A percentile compares a stretch with the other conserved stretches of the same genome.
Evolutionary conservation across 1,140 invertebrate genomes (phyloP).

Genomic region (Solen grandis): DNA sequence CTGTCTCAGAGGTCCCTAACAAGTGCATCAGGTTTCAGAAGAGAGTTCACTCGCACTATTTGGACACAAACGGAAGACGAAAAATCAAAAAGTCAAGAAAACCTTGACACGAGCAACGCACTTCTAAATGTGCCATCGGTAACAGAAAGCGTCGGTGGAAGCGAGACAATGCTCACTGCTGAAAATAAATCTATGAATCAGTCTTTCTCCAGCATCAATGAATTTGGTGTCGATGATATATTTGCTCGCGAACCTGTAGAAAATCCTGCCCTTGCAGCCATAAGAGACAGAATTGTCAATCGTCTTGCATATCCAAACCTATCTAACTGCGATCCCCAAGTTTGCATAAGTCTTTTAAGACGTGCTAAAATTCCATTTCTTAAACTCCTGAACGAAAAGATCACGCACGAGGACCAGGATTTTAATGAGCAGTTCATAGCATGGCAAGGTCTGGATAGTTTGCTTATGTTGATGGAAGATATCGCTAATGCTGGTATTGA

Average conservation of each 20-base stretch:
- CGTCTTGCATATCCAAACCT: constrained; percentile 29
- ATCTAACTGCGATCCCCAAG: constrained; percentile 2
- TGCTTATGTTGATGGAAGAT: constrained; percentile 10
- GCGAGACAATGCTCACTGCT: not conserved
- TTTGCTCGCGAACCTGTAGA: constrained; percentile 20
- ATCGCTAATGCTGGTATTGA: not conserved
- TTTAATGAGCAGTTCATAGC: constrained; percentile 45
- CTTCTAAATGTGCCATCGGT: not conserved
- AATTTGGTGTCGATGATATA: constrained; percentile 36
- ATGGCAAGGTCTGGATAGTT: constrained; percentile 18
- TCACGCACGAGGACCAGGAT: constrained; percentile 5
- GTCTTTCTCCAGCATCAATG: constrained; percentile 7
- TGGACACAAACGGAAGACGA: constrained; percentile 30
- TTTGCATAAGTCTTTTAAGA: constrained; percentile 3
- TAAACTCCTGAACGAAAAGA: constrained; percentile 20
- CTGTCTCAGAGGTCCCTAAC: not conserved
- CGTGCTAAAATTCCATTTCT: constrained; percentile 30
- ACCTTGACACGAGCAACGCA: too few relatives aligned
- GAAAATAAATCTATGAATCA: not conserved
- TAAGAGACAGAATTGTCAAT: constrained; percentile 16
- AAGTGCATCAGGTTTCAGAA: not conserved
- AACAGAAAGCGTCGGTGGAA: not conserved
- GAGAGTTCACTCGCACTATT: not conserved
- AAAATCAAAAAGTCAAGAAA: not conserved
- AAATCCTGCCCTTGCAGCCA: constrained; percentile 3